Percentiles rank a stretch among this genome's conserved stretches.
Evolutionary conservation across 2,888 invertebrate species (phyloP).

Genomic region (Hypolimnas misippus): DNA sequence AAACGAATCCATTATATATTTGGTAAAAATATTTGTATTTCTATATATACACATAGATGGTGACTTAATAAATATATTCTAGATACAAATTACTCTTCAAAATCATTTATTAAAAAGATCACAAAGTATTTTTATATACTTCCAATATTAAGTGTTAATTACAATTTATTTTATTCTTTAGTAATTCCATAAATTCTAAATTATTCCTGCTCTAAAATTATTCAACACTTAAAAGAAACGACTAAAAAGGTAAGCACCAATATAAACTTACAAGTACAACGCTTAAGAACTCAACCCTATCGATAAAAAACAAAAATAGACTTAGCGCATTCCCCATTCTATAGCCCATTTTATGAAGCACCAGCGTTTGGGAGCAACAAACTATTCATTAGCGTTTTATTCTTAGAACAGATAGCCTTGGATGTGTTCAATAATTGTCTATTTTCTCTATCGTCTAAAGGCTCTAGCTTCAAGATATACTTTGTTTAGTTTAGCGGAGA

Average conservation of each 20-base stretch:
- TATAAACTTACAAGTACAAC: constrained; percentile 27
- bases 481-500: constrained; percentile 68
- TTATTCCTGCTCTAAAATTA: neutral
- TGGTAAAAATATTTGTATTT: neutral
- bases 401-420: constrained; percentile 51
- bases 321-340: constrained; percentile 38
- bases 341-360: constrained; percentile 47
- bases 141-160: no score
- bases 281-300: constrained; percentile 28
- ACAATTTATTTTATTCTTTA: no score
- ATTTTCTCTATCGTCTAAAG: constrained; percentile 62
- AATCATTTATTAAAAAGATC: no score
- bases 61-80: no score
- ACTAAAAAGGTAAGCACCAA: constrained; percentile 20
- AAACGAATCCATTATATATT: neutral
- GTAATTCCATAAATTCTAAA: neutral
- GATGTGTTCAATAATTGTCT: constrained; percentile 57
- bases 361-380: constrained; percentile 49
- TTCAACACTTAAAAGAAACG: neutral
- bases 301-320: constrained; percentile 39
- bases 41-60: no score
- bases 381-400: constrained; percentile 54
- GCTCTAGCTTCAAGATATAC: constrained; percentile 51
- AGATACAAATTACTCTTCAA: no score
- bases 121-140: no score